These are phyloP conservation scores for Hydrochoerus hydrochaeris DNA, from an alignment of 2,113 vertebrate species.

Conservation along the genomic window DNA sequence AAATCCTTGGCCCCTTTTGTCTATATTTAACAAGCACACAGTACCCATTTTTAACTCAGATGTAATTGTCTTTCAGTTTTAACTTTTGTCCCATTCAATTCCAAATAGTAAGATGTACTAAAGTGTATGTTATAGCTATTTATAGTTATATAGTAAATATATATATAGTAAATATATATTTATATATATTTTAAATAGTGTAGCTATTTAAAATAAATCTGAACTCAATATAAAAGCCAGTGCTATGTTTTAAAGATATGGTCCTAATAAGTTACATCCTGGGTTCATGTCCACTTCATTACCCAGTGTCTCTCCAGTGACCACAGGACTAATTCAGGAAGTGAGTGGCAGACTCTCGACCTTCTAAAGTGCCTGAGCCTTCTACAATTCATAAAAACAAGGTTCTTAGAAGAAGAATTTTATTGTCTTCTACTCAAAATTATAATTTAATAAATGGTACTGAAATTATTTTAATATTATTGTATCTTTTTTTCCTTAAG, in stretches of 20 bases:
- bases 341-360: rapidly evolving
- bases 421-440: neutral
- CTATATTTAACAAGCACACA: neutral
- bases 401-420: neutral
- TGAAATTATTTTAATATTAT: neutral
- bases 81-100: neutral
- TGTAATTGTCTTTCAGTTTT: neutral
- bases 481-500: neutral
- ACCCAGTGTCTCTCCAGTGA: neutral
- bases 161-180: too few relatives aligned
- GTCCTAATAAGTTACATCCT: neutral
- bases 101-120: neutral
- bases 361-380: neutral
- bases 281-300: neutral
- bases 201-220: neutral
- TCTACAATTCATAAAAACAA: neutral
- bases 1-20: too few relatives aligned
- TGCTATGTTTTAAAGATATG: neutral
- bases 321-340: neutral
- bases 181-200: too few relatives aligned
- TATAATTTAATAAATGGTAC: neutral
- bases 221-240: neutral
- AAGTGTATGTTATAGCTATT: neutral
- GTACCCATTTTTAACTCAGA: neutral
- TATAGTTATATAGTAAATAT: too few relatives aligned